Evolutionary conservation across 2,888 invertebrate species (phyloP).

Genomic region (Dryomyza anilis): DNA sequence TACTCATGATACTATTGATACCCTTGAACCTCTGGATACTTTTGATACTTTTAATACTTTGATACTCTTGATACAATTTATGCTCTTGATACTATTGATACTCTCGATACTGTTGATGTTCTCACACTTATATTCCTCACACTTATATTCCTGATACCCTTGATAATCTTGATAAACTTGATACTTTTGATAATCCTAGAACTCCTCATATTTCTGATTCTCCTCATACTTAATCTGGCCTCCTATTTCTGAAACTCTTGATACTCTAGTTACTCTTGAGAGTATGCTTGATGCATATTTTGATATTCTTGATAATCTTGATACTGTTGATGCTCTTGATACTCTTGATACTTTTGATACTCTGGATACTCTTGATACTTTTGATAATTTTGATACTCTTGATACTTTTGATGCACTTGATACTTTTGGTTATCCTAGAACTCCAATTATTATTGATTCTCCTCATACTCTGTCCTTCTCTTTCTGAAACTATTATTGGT

Average conservation of each 20-base stretch:
- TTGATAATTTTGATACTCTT: neutral
- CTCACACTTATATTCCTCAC: no score
- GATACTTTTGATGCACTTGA: no score
- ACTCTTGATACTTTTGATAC: neutral
- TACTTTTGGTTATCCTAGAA: no score
- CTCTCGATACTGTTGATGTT: neutral
- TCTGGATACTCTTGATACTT: neutral
- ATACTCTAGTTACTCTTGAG: neutral
- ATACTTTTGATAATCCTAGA: neutral
- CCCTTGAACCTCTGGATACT: neutral
- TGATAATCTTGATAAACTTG: neutral
- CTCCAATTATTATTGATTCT: no score
- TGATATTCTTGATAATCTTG: neutral
- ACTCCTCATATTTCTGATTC: neutral
- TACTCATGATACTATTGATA: no score
- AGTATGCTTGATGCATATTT: no score
- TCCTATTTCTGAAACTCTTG: neutral
- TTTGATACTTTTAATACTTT: neutral
- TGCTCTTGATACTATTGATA: neutral
- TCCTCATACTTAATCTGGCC: neutral
- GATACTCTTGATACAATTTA: neutral
- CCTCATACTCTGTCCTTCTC: no score
- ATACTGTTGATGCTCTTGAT: neutral
- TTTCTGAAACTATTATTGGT: no score
- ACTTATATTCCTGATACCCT: no score